Conservation (phyloP, 2,797 vertebrate species). For the Arnoldichthys spilopterus region DNA sequence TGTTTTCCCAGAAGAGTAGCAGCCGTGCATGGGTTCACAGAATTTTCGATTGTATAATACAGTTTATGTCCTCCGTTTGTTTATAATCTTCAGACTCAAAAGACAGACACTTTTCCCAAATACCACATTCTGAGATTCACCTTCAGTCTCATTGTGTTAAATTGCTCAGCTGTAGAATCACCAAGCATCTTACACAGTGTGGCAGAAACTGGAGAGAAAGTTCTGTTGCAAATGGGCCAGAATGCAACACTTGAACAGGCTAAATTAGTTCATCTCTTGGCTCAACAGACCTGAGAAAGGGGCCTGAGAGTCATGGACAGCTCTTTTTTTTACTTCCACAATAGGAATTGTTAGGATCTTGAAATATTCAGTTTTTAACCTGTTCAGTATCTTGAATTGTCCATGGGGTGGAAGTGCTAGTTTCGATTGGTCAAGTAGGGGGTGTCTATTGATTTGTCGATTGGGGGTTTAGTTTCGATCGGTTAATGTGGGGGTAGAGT, state of each 20-base stretch:
- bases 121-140: background rate
- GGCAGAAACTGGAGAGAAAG: background rate
- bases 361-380: background rate
- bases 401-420: no score
- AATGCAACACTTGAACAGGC: background rate
- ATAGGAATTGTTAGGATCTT: background rate
- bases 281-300: background rate
- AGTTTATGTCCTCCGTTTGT: background rate
- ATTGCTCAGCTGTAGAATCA: background rate
- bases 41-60: background rate
- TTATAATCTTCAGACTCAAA: no score
- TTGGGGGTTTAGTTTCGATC: no score
- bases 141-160: background rate
- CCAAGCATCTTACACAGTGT: background rate
- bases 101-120: background rate
- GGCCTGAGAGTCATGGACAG: background rate
- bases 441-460: no score
- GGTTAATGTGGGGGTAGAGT: no score
- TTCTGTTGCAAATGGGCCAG: background rate
- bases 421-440: no score
- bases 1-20: background rate
- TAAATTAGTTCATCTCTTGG: background rate
- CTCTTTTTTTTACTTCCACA: background rate
- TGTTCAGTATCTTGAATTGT: no score
- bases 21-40: background rate